Conservation (phyloP, 2,888 invertebrate species). For the Lasioglossum lativentre region DNA sequence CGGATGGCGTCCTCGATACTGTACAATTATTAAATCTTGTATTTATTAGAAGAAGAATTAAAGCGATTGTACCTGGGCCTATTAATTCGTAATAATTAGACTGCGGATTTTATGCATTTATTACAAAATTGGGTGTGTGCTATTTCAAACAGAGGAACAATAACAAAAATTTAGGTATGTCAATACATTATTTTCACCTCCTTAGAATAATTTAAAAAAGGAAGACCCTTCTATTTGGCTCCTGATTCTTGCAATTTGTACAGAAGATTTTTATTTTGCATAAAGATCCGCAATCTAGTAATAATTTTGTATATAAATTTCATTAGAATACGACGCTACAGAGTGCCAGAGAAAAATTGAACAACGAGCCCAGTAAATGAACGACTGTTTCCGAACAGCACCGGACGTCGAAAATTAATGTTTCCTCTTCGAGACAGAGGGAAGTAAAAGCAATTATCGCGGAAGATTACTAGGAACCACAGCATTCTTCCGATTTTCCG, state of each 20-base stretch:
- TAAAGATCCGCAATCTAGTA: too few species aligned
- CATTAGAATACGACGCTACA: too few species aligned
- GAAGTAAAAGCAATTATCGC: background rate
- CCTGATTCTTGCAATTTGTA: too few species aligned
- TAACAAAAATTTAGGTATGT: too few species aligned
- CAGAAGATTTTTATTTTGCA: too few species aligned
- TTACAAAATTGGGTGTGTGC: too few species aligned
- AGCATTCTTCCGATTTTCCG: background rate
- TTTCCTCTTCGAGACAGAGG: background rate
- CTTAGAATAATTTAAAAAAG: too few species aligned
- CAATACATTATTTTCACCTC: too few species aligned
- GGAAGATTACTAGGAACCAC: background rate
- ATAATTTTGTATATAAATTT: too few species aligned
- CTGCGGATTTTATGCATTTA: too few species aligned
- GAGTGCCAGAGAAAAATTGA: background rate
- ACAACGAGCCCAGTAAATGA: background rate
- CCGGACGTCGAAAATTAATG: background rate
- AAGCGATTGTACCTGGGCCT: background rate
- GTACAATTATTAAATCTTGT: background rate
- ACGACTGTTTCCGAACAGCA: background rate
- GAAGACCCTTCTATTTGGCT: too few species aligned
- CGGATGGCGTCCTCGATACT: background rate
- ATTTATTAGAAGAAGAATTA: background rate
- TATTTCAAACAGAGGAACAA: too few species aligned
- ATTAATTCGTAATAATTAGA: background rate